Evolutionary conservation across 2,113 vertebrate species (phyloP), one percentile per base, ranked within the genome.

Genomic region (Chroicocephalus ridibundus): DNA sequence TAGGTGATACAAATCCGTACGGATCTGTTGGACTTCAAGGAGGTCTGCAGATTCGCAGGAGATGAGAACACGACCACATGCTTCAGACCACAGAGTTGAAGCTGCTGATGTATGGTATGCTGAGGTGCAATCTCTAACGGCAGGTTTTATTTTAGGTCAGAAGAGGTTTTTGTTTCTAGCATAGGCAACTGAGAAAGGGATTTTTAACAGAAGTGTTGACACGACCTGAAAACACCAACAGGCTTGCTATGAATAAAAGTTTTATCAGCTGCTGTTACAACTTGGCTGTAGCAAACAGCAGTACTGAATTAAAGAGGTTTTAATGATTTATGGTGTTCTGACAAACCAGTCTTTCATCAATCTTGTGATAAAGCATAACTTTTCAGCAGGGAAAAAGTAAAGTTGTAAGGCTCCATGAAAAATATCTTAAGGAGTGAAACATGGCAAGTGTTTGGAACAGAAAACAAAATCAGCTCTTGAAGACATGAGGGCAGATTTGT

Each of bases 171-270:
- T 5, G 11, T 79, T 90, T 91, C 61, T 17, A 47, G 15, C 49
- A 20, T 20, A 52, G 88, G 58, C 40, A 52, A n/a, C 77, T 51
- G 74, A 90, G 85, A 75, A 86, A 70, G 64, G 64, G 29, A 18
- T 60, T 88, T 96, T 94, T 91, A 71, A 47, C 89, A 83, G 68
- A 77, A 82, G 95, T 44, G 88, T 90, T 96, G 92, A 94, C 86
- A 61, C 0, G 81, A 84, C 91, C 93, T 94, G 90, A 54, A 94
- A 95, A 95, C 95, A 90, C 69, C 54, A 68, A 32, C 69, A 40
- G 77, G 27, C 94, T 96, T 90, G 71, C 80, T 90, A 18, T 44
- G 94, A 87, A 87, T 96, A 79, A 87, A 95, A 96, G 90, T 93
- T 91, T 93, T 64, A 93, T 95, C 91, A 92, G 65, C 83, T 89